phyloP scores from a whole-genome alignment of 2,888 invertebrate genomes.

The Morinoia aosen region DNA sequence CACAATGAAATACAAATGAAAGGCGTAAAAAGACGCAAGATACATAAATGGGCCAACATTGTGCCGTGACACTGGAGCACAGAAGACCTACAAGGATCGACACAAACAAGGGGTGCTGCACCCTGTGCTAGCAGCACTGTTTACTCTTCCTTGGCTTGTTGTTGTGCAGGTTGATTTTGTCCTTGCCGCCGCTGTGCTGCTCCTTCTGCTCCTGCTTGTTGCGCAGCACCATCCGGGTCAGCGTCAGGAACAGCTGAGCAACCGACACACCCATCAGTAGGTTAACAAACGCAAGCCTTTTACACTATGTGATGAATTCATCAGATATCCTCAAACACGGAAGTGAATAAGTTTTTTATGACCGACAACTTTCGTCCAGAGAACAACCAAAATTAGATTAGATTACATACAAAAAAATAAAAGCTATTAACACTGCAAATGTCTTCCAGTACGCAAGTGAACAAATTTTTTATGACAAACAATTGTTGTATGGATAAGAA shows the following conservation, averaged over 20 bases:
- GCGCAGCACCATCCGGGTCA: conserved; percentile 85
- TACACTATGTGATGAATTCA: neutral
- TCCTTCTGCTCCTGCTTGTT: conserved; percentile 78
- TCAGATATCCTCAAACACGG: too few species aligned
- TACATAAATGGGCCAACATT: conserved; percentile 14
- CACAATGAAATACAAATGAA: conserved; percentile 41
- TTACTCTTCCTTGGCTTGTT: conserved; percentile 62
- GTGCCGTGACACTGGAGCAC: neutral
- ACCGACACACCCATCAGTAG: neutral
- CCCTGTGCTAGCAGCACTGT: conserved; percentile 65
- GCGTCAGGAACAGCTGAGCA: conserved; percentile 80
- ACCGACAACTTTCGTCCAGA: too few species aligned
- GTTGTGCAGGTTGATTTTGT: conserved; percentile 61
- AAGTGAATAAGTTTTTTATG: too few species aligned
- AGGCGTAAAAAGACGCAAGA: neutral
- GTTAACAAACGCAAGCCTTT: neutral
- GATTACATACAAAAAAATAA: too few species aligned
- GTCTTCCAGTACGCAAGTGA: too few species aligned
- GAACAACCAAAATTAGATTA: too few species aligned
- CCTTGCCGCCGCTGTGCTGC: conserved; percentile 61
- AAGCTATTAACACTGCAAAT: too few species aligned
- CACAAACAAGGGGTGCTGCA: neutral
- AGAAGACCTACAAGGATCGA: neutral
- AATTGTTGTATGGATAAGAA: too few species aligned
- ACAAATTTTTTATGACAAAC: too few species aligned